Base-by-base conservation (phyloP, 1,140 invertebrate genomes). In the Philaenus spumarius region DNA sequence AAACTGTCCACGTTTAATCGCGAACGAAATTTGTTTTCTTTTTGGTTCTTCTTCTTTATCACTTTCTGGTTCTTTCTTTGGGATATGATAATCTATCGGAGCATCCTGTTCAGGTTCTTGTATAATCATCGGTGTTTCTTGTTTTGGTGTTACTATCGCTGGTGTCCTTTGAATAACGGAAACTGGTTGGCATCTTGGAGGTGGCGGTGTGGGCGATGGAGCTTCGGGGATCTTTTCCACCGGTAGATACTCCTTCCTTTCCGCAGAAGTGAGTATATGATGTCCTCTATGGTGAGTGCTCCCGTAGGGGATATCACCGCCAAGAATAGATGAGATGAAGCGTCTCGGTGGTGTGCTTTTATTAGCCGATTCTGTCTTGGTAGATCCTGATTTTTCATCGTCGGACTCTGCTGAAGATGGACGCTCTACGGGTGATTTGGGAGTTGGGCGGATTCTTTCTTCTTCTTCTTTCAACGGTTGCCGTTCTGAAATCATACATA, bases 11-110 rank as follows among this genome's bases (percentile, higher is more conserved):
- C 62, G 57, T 23, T 63, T 65, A 19, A 63, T 60, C 6, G 62
- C 61, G 17, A 64, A 43, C 1, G 74, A 70, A 45, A 76, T 73
- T 26, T 73, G 74, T 58, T 72, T 75, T 1, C 73, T 73, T 26
- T 72, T 71, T 11, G 68, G 59, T 74, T 77, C 62, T 74, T 51
- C 70, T 61, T 15, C 69, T 55, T 6, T 68, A 64, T 17, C 69
- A 67, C 45, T 20, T 15, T 58, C 56, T 72, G 61, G 85, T 81
- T 19, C 83, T 80, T 60, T 82, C 71, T 88, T 90, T 15, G 88
- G 88, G 55, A 93, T 86, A 64, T 87, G 88, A 71, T 93, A 93
- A 68, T 93, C 87, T 51, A 93, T 91, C 0, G 90, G 89, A 62
- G 90, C 87, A 45, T 91, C 89, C 73, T 92, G 84, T 64, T 78